Conservation (phyloP, 2,113 vertebrate genomes). For the Cinclus mexicanus region DNA sequence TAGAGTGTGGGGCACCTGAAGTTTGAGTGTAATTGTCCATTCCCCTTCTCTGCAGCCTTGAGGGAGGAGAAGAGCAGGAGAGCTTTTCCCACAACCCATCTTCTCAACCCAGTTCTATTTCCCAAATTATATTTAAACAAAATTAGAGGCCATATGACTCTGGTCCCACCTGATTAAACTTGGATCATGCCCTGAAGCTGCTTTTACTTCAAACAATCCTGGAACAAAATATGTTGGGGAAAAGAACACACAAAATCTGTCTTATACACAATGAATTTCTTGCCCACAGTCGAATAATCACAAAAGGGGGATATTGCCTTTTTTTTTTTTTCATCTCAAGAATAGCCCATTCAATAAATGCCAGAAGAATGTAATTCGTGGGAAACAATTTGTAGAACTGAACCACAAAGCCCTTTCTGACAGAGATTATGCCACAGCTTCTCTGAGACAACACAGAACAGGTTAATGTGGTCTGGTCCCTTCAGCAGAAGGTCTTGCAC, state of each 20-base stretch:
- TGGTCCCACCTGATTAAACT: neutral
- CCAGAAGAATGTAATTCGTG: neutral
- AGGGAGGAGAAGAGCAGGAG: neutral
- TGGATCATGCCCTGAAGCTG: neutral
- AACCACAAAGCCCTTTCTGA: neutral
- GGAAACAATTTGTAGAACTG: neutral
- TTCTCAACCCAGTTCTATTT: neutral
- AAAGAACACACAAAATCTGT: neutral
- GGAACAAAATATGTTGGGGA: neutral
- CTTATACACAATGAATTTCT: neutral
- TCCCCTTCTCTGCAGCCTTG: neutral
- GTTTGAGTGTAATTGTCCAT: neutral
- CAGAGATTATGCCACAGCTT: neutral
- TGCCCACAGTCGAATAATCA: neutral
- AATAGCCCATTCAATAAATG: neutral
- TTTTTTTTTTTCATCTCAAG: neutral
- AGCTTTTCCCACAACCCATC: neutral
- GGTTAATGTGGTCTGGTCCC: neutral
- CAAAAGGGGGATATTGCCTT: neutral
- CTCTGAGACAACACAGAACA: neutral
- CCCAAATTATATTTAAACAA: neutral
- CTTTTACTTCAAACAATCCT: neutral
- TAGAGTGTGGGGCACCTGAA: neutral
- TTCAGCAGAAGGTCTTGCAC: neutral
- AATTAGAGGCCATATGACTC: neutral